Conservation (phyloP, 1,140 invertebrate genomes). For the Drosophila orena region DNA sequence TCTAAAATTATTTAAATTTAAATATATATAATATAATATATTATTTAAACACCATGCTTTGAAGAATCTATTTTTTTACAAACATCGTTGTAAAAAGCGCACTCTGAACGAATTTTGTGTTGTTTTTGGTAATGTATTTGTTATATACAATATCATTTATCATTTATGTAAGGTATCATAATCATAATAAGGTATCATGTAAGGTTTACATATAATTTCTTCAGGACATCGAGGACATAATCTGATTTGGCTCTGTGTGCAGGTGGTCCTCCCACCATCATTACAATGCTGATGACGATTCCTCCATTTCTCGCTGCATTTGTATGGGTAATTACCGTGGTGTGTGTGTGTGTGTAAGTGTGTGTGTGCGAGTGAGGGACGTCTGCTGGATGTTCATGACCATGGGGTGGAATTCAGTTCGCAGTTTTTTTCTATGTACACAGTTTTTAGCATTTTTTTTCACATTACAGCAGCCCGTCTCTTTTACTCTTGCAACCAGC, state of each 20-base stretch:
- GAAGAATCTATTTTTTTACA: no score
- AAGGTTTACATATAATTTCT: no score
- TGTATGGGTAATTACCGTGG: conserved; percentile 74
- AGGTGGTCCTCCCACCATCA: neutral
- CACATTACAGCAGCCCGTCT: conserved; percentile 21
- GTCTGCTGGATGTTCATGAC: conserved; percentile 70
- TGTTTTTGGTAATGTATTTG: no score
- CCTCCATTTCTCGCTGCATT: conserved; percentile 53
- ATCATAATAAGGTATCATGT: no score
- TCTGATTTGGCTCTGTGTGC: conserved; percentile 3
- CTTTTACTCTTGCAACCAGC: conserved; percentile 14
- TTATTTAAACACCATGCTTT: no score
- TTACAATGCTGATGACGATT: conserved; percentile 59
- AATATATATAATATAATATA: no score
- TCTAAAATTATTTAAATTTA: no score
- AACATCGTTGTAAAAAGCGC: no score
- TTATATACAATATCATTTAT: no score
- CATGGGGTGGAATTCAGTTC: conserved; percentile 66
- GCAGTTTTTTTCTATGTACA: conserved; percentile 60
- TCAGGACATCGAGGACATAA: neutral
- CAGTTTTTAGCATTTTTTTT: conserved; percentile 62
- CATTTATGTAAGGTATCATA: no score
- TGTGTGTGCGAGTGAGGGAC: conserved; percentile 52
- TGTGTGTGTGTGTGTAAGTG: conserved; percentile 49
- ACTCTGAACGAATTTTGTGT: no score